A percentile compares a stretch with the other conserved stretches of the same genome.
Evolutionary conservation across 2,888 invertebrate genomes (phyloP).

Genomic region (Phalangium opilio): DNA sequence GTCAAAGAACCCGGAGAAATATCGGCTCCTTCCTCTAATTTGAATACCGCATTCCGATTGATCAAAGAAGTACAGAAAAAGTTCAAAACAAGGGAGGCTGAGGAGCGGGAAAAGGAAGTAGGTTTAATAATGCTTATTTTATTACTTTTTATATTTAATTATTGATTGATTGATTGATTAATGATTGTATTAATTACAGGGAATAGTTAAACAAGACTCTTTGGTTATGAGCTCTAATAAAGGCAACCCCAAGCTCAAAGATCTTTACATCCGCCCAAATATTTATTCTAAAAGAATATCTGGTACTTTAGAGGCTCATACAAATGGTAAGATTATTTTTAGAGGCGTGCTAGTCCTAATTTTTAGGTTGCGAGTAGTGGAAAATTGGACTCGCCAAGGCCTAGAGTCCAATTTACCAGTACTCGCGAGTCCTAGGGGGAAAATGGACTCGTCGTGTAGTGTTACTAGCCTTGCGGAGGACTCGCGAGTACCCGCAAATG

Average conservation of each 20-base stretch:
- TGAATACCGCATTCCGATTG: constrained; percentile 89
- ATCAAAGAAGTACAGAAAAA: constrained; percentile 99
- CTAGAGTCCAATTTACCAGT: too few relatives aligned
- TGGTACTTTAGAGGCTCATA: constrained; percentile 78
- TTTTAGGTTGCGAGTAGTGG: too few relatives aligned
- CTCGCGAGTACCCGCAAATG: too few relatives aligned
- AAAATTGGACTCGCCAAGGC: too few relatives aligned
- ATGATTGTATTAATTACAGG: constrained; percentile 24
- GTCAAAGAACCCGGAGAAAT: constrained; percentile 93
- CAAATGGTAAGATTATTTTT: constrained; percentile 51
- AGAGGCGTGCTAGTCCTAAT: too few relatives aligned
- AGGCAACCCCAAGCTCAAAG: constrained; percentile 93
- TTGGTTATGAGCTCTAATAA: constrained; percentile 83
- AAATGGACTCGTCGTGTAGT: too few relatives aligned
- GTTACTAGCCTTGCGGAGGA: too few relatives aligned
- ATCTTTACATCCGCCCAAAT: constrained; percentile 96
- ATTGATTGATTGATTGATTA: not conserved
- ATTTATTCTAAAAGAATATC: constrained; percentile 78
- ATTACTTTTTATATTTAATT: not conserved
- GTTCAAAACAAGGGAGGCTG: constrained; percentile 94
- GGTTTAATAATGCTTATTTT: not conserved
- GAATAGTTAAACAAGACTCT: constrained; percentile 96
- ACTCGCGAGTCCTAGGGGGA: too few relatives aligned
- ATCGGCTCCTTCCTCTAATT: constrained; percentile 81
- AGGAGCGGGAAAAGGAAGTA: constrained; percentile 91